These are phyloP conservation scores for Xylocopa sonorina DNA, from an alignment of 1,140 invertebrate genomes.

Conservation along the genomic window DNA sequence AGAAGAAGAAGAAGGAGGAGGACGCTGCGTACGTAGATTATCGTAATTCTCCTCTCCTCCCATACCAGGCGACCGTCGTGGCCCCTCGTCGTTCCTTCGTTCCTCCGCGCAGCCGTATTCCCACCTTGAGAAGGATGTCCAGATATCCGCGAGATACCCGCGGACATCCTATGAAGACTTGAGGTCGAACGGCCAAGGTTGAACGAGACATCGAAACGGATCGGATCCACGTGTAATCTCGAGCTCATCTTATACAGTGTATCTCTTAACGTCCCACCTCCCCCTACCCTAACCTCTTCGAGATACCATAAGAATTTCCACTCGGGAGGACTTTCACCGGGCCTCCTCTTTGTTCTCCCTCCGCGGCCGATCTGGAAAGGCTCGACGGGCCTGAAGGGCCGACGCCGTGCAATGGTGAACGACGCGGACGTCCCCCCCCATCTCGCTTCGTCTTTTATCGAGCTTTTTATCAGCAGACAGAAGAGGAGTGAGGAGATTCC, in stretches of 20 bases:
- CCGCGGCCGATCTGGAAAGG: neutral
- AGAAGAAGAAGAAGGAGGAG: conserved; percentile 46
- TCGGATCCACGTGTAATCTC: neutral
- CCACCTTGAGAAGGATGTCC: conserved; percentile 65
- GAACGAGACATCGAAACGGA: neutral
- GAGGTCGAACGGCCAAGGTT: conserved; percentile 49
- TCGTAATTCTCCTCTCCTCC: conserved; percentile 51
- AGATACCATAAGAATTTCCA: neutral
- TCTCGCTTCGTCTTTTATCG: conserved; percentile 18
- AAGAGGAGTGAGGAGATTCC: conserved; percentile 5
- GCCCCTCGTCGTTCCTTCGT: neutral
- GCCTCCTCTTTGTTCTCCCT: conserved; percentile 13
- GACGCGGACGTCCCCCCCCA: neutral
- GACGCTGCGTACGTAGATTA: conserved; percentile 57
- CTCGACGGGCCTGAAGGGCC: neutral
- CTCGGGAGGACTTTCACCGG: conserved; percentile 32
- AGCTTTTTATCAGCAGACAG: conserved; percentile 35
- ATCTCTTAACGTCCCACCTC: neutral
- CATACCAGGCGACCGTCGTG: too few relatives aligned
- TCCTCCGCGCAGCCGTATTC: conserved; percentile 41
- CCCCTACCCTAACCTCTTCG: neutral
- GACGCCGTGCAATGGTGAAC: neutral
- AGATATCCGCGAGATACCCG: conserved; percentile 31
- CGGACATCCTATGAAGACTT: conserved; percentile 28
- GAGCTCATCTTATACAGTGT: neutral